phyloP scores from a whole-genome alignment of 2,113 vertebrate species.

The Poeciliopsis occidentalis region DNA sequence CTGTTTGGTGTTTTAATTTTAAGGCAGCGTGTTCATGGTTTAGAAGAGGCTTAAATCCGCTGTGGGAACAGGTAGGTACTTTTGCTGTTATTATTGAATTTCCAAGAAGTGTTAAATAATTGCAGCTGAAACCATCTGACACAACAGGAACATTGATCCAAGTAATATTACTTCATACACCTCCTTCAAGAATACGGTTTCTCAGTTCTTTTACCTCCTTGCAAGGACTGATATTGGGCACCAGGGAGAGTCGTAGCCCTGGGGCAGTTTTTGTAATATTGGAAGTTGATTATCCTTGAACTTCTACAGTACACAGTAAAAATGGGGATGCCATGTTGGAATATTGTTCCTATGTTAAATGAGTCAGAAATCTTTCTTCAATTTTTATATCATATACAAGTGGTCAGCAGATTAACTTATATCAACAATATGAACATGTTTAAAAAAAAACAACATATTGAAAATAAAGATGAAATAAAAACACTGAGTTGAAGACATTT shows the following conservation, averaged over 20 bases:
- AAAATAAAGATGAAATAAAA: background rate
- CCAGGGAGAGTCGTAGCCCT: slow-evolving; percentile 32
- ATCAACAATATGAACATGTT: background rate
- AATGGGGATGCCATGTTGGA: background rate
- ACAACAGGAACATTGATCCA: slow-evolving; percentile 55
- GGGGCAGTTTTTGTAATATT: slow-evolving; percentile 41
- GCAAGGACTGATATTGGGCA: slow-evolving; percentile 58
- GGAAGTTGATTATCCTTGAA: slow-evolving; percentile 55
- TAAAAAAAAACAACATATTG: no score
- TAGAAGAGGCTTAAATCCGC: slow-evolving; percentile 17
- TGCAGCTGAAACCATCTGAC: slow-evolving; percentile 40
- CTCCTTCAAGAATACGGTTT: slow-evolving; percentile 40
- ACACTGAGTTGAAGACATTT: background rate
- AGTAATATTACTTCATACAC: slow-evolving; percentile 32
- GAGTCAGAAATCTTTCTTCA: background rate
- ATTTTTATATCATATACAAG: background rate
- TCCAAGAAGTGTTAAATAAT: slow-evolving; percentile 50
- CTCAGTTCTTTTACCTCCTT: slow-evolving; percentile 37
- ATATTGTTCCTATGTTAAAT: slow-evolving; percentile 1
- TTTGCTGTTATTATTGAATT: slow-evolving; percentile 21
- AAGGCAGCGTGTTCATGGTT: background rate
- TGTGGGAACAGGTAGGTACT: slow-evolving; percentile 32
- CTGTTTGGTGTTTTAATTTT: slow-evolving; percentile 46
- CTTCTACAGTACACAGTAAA: slow-evolving; percentile 20
- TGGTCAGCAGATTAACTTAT: background rate